Base-by-base conservation (phyloP, 2,888 invertebrate species). In the Xestia rhomboidea region DNA sequence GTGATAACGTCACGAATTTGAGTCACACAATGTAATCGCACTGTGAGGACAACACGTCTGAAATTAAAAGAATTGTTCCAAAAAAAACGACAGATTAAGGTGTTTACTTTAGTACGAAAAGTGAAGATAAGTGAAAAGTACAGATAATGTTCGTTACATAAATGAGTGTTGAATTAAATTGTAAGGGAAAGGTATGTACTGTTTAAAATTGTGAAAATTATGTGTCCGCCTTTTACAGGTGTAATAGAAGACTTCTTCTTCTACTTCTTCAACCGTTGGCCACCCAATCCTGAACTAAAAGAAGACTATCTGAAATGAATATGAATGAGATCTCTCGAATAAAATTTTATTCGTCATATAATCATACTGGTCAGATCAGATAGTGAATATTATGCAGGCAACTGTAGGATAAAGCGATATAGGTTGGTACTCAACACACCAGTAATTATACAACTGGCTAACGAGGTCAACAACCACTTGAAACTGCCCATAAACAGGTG, bases 1-100 rank as follows among this genome's bases (percentile, higher is more conserved):
- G 87, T 91, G 95, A 95, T 95, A 95, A 94, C 93, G 93, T 94
- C 94, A 93, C 84, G 79, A 91, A 92, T 95, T 94, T 93, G 93
- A 92, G 91, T 94, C 95, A 95, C 89, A 95, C 93, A 93, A 93
- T 93, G 93, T 92, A 92, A 92, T 92, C 92, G 86, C 83, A 81
- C 86, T 82, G 89, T 77, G 68, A 85, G 79, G 90, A 83, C 86
- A 89, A 91, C 93, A 94, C 94, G 94, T 93, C 80, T 85, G 77
- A 81, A 88, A 86, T 81, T 79, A 88, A 82, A 77, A 73, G 60
- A 77, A 85, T 68, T 73, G 73, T 85, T 67, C 38, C n/a, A 62
- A 75, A 68, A 68, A 67, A 69, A 64, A 63, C 11, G 51, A 64
- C 49, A 64, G 76, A 79, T 68, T 70, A 82, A 63, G 57, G 77